phyloP scores from a whole-genome alignment of 2,113 vertebrate genomes.

The Cyanistes caeruleus region DNA sequence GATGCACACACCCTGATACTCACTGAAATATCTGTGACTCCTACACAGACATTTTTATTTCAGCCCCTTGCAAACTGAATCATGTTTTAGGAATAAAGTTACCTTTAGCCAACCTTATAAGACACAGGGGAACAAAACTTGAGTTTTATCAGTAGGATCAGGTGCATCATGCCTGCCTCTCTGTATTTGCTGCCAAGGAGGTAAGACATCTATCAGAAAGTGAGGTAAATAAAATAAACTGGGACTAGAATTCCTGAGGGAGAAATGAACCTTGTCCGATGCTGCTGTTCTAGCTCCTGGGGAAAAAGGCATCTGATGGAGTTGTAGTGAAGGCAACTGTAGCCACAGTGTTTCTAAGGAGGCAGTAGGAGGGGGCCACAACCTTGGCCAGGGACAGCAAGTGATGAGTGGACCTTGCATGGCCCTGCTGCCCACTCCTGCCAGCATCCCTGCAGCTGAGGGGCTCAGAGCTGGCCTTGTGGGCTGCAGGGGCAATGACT shows the following conservation, averaged over 20 bases:
- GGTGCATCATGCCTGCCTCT: neutral
- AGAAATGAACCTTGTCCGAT: neutral
- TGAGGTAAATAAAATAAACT: neutral
- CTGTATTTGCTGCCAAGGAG: neutral
- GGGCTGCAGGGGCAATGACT: neutral
- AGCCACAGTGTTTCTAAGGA: neutral
- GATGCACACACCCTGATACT: neutral
- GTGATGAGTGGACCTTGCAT: neutral
- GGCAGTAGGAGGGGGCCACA: neutral
- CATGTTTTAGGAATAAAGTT: neutral
- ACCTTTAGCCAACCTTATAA: neutral
- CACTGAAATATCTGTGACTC: neutral
- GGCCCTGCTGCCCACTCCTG: neutral
- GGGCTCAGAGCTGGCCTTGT: rapidly evolving
- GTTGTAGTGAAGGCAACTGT: neutral
- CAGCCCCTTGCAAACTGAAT: neutral
- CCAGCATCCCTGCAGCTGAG: neutral
- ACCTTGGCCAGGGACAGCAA: neutral
- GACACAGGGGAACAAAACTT: neutral
- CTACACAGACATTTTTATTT: neutral
- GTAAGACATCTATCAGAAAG: neutral
- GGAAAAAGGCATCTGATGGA: neutral
- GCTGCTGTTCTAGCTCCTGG: neutral
- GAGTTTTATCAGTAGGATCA: neutral
- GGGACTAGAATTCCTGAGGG: neutral